Percentiles rank a stretch among this genome's conserved stretches.
Conservation (phyloP, 2,113 vertebrate species). For the Megatriorchis doriae region DNA sequence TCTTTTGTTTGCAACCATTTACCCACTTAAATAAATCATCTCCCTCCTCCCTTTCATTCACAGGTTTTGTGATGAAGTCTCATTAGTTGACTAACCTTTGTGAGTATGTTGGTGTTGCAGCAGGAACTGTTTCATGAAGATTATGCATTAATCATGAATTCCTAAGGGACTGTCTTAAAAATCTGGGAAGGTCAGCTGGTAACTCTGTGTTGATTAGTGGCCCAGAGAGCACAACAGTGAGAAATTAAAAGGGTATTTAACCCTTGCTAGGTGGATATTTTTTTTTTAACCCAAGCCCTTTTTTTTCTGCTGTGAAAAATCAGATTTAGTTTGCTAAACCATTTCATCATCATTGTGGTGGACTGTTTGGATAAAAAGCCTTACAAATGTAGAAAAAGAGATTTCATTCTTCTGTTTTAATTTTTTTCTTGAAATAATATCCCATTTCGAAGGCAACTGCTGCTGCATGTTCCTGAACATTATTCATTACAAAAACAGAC, state of each 20-base stretch:
- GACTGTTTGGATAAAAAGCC: background rate
- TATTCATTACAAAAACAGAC: background rate
- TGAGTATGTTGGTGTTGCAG: background rate
- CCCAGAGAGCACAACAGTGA: background rate
- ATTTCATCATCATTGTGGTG: background rate
- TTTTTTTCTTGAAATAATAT: background rate
- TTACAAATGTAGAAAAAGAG: background rate
- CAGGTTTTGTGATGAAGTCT: background rate
- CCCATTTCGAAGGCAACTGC: background rate
- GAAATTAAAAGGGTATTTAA: background rate
- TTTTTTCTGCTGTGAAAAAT: background rate
- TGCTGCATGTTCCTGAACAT: background rate
- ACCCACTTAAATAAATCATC: background rate
- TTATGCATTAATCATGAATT: background rate
- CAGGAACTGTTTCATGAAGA: background rate
- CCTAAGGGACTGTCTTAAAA: background rate
- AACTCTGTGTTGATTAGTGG: background rate
- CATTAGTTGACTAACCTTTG: background rate
- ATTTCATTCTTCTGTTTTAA: background rate
- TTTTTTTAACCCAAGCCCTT: background rate
- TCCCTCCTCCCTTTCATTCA: background rate
- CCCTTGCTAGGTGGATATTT: background rate
- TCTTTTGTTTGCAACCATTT: background rate
- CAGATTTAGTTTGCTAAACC: background rate
- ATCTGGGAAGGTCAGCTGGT: background rate